These are phyloP conservation scores for Troglohyphantes excavatus DNA, from an alignment of 2,888 invertebrate genomes.

Conservation along the genomic window DNA sequence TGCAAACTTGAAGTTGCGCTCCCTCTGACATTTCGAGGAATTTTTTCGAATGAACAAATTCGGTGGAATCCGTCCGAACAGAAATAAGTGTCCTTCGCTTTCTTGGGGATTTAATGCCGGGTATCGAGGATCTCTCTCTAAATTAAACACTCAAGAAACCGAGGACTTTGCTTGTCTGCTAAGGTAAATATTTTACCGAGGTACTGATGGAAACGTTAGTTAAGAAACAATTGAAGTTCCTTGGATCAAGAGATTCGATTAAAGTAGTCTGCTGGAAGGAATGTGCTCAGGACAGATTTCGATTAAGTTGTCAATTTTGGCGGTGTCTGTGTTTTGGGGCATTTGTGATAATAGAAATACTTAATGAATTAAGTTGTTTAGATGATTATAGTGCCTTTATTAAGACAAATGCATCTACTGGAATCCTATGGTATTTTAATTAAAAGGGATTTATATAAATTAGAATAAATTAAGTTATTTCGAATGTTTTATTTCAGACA, in stretches of 20 bases:
- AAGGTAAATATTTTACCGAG: neutral
- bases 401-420: too few relatives aligned
- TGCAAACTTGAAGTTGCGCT: neutral
- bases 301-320: constrained; percentile 1
- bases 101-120: neutral
- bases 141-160: constrained; percentile 11
- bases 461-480: too few relatives aligned
- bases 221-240: neutral
- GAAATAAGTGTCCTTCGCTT: neutral
- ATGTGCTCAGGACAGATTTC: neutral
- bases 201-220: neutral
- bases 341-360: neutral
- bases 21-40: neutral
- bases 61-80: neutral
- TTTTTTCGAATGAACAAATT: neutral
- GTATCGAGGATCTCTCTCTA: neutral
- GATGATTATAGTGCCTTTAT: too few relatives aligned
- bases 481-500: too few relatives aligned
- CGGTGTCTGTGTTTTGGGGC: neutral
- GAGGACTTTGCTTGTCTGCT: neutral
- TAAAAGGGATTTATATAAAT: too few relatives aligned
- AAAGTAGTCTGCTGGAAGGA: neutral
- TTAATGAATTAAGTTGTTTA: too few relatives aligned
- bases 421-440: too few relatives aligned
- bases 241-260: neutral